Evolutionary conservation across 53 echinoderm and acorn worm species (phyloP).

Genomic region (Temnopleurus reevesii): DNA sequence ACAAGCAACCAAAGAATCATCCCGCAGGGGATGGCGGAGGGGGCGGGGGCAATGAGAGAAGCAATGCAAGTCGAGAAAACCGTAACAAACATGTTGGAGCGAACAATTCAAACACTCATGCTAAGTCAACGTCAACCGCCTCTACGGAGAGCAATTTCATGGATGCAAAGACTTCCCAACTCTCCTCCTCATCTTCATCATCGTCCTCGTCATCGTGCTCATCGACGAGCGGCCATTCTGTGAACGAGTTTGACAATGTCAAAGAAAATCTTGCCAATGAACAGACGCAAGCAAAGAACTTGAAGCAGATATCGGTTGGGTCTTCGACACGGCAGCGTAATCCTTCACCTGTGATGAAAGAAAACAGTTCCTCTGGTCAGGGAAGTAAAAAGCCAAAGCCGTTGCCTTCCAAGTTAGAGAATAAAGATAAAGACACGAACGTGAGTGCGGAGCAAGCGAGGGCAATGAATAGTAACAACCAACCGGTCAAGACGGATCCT

Average conservation of each 20-base stretch:
- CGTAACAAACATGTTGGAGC: conserved; percentile 69
- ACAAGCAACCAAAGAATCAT: conserved; percentile 20
- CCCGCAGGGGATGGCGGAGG: conserved; percentile 13
- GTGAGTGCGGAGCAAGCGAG: conserved; percentile 46
- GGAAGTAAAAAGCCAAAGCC: conserved; percentile 79
- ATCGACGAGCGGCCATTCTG: conserved; percentile 46
- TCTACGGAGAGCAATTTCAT: conserved; percentile 70
- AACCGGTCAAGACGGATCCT: conserved; percentile 35
- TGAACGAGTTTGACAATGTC: conserved; percentile 90
- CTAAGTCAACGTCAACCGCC: conserved; percentile 47
- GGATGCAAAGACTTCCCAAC: conserved; percentile 91
- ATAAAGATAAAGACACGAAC: conserved; percentile 50
- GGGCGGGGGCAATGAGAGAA: conserved; percentile 67
- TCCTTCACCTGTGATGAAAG: conserved; percentile 63
- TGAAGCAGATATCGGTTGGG: conserved; percentile 76
- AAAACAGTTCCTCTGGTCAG: conserved; percentile 67
- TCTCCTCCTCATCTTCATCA: conserved; percentile 14
- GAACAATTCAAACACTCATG: conserved; percentile 74
- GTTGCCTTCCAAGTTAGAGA: conserved; percentile 82
- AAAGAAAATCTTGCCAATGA: conserved; percentile 97
- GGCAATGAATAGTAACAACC: conserved; percentile 27
- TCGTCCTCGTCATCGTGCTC: conserved; percentile 36
- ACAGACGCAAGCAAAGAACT: conserved; percentile 83
- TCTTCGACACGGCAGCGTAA: conserved; percentile 58
- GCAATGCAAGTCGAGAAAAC: conserved; percentile 62